Base-by-base conservation (phyloP, 1,140 invertebrate genomes). In the Zaprionus africanus region DNA sequence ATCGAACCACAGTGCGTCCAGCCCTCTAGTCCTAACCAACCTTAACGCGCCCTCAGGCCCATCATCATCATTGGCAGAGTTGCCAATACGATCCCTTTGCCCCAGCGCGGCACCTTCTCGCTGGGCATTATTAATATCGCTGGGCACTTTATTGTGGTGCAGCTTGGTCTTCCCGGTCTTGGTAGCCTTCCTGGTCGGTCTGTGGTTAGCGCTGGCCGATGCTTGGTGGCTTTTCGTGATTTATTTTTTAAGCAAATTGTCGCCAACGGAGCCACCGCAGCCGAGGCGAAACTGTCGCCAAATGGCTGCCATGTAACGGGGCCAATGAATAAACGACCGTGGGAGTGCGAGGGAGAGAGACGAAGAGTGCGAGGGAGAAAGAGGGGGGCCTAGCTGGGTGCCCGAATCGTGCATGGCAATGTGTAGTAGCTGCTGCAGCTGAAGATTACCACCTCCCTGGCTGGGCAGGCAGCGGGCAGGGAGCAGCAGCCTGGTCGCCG, bases 171-270 rank as follows among this genome's bases (percentile, higher is more conserved):
- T 11, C 17, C 46, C 6, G 43, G 11, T 49, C 17, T 7, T n/a
- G 15, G 17, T 7, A n/a, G n/a, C n/a, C 17, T 17, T 49, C 17
- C 17, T 19, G 22, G 61, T 46, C 28, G 22, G 54, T 34, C 68
- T 61, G 62, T 71, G 51, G 28, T 61, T 65, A 38, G 13, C 28
- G 53, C 19, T 41, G 60, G 12, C 15, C 19, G 11, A 13, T 19
- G 62, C 62, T 34, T 34, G 38, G 49, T 72, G 63, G 69, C 36
- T 74, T 81, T 72, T 88, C 85, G 85, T 88, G 85, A 87, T 88
- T 88, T 88, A 88, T 88, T 90, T 88, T 90, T 90, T 85, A 87
- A 88, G 84, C 84, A 87, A 87, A 87, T 87, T 87, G 84, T 87
- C 84, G 84, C 84, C 68, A 73, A 70, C 63, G 72, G 46, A 54